Percentiles rank a stretch among this genome's conserved stretches.
Conservation (phyloP, 2,113 vertebrate genomes). For the Nymphicus hollandicus region DNA sequence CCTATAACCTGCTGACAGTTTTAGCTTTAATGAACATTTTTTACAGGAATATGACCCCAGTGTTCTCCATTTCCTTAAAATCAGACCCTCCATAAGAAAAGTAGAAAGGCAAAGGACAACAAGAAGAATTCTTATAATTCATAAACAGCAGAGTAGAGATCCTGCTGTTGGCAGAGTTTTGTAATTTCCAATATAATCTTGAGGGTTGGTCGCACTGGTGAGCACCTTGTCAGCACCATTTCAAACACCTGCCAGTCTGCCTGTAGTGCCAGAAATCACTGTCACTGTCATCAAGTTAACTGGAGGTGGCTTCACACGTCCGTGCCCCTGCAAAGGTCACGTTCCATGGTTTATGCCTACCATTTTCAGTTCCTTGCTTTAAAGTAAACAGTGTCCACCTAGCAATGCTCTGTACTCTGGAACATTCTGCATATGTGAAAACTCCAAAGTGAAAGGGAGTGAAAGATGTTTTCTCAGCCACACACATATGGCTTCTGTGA, state of each 20-base stretch:
- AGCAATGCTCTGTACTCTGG: neutral
- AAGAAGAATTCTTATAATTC: neutral
- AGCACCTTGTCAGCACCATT: neutral
- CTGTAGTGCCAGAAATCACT: neutral
- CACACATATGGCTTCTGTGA: neutral
- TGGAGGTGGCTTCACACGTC: neutral
- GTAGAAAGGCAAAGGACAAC: neutral
- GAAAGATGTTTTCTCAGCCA: neutral
- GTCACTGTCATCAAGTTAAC: neutral
- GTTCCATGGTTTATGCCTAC: neutral
- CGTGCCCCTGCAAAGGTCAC: neutral
- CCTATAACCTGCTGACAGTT: neutral
- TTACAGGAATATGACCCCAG: neutral
- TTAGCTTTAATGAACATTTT: neutral
- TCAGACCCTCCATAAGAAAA: neutral
- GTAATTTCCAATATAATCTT: neutral
- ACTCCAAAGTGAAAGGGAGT: neutral
- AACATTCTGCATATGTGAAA: neutral
- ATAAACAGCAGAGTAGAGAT: neutral
- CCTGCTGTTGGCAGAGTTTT: neutral
- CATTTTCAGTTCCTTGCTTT: neutral
- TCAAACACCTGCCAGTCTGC: neutral
- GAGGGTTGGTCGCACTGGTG: neutral
- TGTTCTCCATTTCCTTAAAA: neutral
- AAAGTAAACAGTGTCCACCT: neutral